These are phyloP conservation scores for Tenthredo scrophulariae DNA, from an alignment of 2,888 invertebrate species.

Conservation along the genomic window DNA sequence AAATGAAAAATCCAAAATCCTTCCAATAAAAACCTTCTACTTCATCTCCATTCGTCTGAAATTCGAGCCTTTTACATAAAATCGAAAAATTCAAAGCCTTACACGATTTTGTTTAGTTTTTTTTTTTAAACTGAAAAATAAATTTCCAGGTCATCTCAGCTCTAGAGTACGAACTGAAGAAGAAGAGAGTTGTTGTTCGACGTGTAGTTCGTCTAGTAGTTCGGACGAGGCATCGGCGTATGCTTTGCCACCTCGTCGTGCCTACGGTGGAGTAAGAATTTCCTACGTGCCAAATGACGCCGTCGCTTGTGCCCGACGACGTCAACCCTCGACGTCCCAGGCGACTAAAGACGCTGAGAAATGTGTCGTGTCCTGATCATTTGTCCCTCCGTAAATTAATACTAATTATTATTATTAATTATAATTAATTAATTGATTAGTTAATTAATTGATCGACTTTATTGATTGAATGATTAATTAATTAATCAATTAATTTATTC, in stretches of 20 bases:
- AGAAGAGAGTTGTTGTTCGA: slow-evolving; percentile 91
- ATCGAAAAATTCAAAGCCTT: not conserved
- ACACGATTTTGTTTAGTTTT: not conserved
- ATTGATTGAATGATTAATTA: not conserved
- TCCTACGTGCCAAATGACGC: slow-evolving; percentile 97
- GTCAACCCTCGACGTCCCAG: slow-evolving; percentile 77
- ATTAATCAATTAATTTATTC: not conserved
- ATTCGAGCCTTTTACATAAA: not conserved
- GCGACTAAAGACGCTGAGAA: slow-evolving; percentile 87
- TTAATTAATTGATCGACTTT: not conserved
- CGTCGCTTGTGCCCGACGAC: slow-evolving; percentile 88
- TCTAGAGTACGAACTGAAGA: slow-evolving; percentile 81
- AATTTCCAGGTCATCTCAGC: slow-evolving; percentile 71
- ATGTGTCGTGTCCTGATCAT: slow-evolving; percentile 91
- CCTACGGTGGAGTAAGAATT: slow-evolving; percentile 93
- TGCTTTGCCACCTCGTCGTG: slow-evolving; percentile 89
- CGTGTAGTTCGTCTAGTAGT: slow-evolving; percentile 90
- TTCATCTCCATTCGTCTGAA: too few relatives aligned
- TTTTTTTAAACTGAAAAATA: not conserved
- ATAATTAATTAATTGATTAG: not conserved
- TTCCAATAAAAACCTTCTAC: too few relatives aligned
- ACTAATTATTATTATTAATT: not conserved
- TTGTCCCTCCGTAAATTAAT: slow-evolving; percentile 62
- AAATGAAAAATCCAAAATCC: too few relatives aligned
- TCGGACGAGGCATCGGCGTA: slow-evolving; percentile 94